Base-by-base conservation (phyloP, 2,888 invertebrate species). In the Watsonalla cultraria region DNA sequence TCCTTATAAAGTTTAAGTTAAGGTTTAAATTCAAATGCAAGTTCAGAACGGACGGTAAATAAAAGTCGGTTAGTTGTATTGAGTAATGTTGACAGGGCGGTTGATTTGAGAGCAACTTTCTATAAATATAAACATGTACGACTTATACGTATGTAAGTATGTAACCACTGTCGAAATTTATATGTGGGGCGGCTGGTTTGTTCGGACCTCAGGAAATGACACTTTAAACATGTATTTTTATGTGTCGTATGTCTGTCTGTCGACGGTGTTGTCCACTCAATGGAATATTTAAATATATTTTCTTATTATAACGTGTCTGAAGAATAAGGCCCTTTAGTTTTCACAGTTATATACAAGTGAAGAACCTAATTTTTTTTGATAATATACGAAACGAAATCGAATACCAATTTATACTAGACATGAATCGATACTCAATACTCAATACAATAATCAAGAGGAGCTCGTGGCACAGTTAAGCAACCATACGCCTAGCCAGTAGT, bases 31-130 rank as follows among this genome's bases (percentile, higher is more conserved):
- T 60, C 39, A 48, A 52, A 52, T 51, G 54, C 50, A 48, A 56
- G 14, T 50, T 51, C 39, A 15, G 34, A 42, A 51, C 51, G 54
- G 60, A 61, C 54, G 24, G 66, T 61, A 64, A 65, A 66, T 55
- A 58, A 57, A 59, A 57, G 56, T 49, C 61, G 51, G 58, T 68
- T 59, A 57, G 42, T 53, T 54, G 61, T 70, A 78, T 86, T 85
- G 85, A 73, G 84, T 80, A 86, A 85, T 75, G 80, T 79, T 80
- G 82, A 82, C 82, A 85, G 74, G 78, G 67, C 65, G 71, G 73
- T 67, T 73, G 80, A 83, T 85, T 86, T 86, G 77, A 80, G 85
- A 86, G 81, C 86, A 86, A 86, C 86, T 86, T 86, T 86, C 86
- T 86, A 86, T 82, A 84, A 62, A 77, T 79, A 78, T 76, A 73